Evolutionary conservation across 2,797 vertebrate species (phyloP).

Genomic region (Thamnophis elegans): DNA sequence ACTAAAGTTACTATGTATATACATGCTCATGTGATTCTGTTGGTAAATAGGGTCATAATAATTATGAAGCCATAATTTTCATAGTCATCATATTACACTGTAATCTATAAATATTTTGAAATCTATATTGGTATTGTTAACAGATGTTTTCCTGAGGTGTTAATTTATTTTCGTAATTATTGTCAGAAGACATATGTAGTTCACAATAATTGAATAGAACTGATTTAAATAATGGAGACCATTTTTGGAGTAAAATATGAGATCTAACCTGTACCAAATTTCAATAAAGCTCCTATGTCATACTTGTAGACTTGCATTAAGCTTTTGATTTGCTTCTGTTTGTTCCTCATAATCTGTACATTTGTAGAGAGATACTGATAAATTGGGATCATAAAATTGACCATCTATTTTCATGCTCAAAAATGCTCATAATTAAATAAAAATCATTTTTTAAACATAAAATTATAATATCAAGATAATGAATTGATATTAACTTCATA

Average conservation of each 20-base stretch:
- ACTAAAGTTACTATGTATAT: neutral
- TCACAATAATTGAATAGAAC: neutral
- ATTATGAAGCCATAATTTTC: neutral
- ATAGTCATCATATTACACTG: neutral
- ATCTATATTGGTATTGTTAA: neutral
- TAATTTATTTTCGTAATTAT: neutral
- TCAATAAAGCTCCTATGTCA: neutral
- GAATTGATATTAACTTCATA: neutral
- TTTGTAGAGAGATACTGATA: neutral
- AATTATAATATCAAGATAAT: neutral
- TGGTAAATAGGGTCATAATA: neutral
- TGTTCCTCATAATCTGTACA: neutral
- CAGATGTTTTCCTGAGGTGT: neutral
- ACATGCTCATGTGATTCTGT: neutral
- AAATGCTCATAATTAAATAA: neutral
- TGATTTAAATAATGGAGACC: neutral
- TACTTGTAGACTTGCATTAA: neutral
- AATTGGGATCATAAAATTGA: neutral
- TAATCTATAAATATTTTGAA: neutral
- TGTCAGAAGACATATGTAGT: neutral
- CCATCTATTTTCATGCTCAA: neutral
- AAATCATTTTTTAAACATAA: neutral
- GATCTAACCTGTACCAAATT: neutral
- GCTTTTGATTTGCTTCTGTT: neutral
- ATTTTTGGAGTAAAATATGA: neutral